Evolutionary conservation across 1,140 invertebrate species (phyloP).

Genomic region (Sitophilus oryzae): DNA sequence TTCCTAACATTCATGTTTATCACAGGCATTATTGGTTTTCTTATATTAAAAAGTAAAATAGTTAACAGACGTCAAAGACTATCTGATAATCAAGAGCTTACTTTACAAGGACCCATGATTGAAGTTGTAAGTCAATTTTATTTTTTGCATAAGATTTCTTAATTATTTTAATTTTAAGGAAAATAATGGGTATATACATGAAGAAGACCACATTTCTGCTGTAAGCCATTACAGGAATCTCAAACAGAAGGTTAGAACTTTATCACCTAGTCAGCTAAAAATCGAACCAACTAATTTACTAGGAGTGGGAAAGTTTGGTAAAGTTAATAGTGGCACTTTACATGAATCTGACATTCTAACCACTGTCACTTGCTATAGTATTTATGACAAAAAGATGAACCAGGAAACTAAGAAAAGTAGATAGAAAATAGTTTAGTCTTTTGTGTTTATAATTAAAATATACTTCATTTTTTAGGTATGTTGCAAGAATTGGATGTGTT

Average conservation of each 20-base stretch:
- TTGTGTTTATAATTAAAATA: neutral
- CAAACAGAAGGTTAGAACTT: constrained; percentile 65
- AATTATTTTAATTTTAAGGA: constrained; percentile 48
- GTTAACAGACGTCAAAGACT: constrained; percentile 47
- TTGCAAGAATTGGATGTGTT: constrained; percentile 67
- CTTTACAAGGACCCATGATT: constrained; percentile 58
- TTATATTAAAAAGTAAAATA: constrained; percentile 52
- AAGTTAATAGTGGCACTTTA: constrained; percentile 61
- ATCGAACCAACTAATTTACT: constrained; percentile 61
- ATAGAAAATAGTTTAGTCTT: neutral
- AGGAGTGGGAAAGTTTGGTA: constrained; percentile 68
- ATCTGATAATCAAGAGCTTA: constrained; percentile 60
- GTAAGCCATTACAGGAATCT: constrained; percentile 67
- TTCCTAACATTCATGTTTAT: constrained; percentile 54
- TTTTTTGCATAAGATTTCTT: constrained; percentile 3
- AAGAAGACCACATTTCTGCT: constrained; percentile 58
- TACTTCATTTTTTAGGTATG: constrained; percentile 47
- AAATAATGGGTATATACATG: constrained; percentile 65
- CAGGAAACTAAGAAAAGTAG: constrained; percentile 51
- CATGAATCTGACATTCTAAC: constrained; percentile 49
- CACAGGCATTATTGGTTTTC: constrained; percentile 54
- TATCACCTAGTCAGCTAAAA: constrained; percentile 63
- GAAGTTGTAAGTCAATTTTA: constrained; percentile 47
- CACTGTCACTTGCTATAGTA: constrained; percentile 45
- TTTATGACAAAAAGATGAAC: constrained; percentile 54